Conservation (phyloP, 2,113 vertebrate genomes). For the Amphilophus citrinellus region DNA sequence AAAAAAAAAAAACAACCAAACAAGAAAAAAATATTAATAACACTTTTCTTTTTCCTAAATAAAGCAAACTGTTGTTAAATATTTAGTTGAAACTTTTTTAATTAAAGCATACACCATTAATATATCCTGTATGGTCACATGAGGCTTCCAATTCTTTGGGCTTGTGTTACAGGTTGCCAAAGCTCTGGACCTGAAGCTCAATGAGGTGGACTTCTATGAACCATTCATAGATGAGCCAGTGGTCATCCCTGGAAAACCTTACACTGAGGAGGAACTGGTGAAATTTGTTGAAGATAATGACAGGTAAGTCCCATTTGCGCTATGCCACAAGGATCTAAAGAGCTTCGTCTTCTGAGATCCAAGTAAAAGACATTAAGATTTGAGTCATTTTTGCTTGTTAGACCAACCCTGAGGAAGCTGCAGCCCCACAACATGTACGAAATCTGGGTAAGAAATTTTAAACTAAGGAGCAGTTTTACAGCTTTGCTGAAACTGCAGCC, state of each 20-base stretch:
- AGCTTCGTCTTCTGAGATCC: background rate
- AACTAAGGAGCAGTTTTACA: background rate
- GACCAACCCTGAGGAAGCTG: conserved; percentile 91
- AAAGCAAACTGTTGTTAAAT: background rate
- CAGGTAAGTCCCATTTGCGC: conserved; percentile 75
- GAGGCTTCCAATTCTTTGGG: background rate
- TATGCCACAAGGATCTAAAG: background rate
- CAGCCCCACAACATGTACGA: conserved; percentile 92
- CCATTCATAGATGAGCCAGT: conserved; percentile 89
- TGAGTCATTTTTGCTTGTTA: conserved; percentile 33
- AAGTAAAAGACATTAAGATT: background rate
- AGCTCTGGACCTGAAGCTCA: conserved; percentile 88
- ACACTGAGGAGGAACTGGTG: conserved; percentile 88
- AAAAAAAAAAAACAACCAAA: background rate
- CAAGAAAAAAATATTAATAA: background rate
- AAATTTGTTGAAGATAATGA: conserved; percentile 87
- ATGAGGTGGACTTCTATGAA: conserved; percentile 93
- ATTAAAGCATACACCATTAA: background rate
- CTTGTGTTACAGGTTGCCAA: conserved; percentile 83
- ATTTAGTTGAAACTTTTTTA: too few relatives aligned
- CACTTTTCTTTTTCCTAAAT: background rate
- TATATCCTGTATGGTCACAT: background rate
- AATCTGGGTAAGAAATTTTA: conserved; percentile 89
- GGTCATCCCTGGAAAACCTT: conserved; percentile 89
- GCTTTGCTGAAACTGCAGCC: background rate